Conservation (phyloP, 2,113 vertebrate genomes). For the Toxotes chatareus region DNA sequence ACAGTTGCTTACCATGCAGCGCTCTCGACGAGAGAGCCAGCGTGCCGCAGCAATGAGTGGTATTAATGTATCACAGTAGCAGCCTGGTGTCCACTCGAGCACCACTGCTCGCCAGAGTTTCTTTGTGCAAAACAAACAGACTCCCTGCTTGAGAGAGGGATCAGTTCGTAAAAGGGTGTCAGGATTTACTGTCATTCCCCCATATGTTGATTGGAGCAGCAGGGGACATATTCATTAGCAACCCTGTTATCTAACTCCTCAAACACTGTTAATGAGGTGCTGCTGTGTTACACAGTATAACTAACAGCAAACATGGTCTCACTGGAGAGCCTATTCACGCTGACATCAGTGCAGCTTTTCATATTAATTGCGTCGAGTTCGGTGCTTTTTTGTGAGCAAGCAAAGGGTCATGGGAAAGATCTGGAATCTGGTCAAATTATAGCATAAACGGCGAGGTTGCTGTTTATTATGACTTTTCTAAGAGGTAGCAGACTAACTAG, state of each 20-base stretch:
- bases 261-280: conserved; percentile 66
- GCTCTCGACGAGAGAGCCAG: conserved; percentile 12
- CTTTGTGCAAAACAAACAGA: conserved; percentile 64
- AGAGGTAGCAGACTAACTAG: too few relatives aligned
- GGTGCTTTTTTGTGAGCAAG: neutral
- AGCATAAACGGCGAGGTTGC: too few relatives aligned
- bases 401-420: too few relatives aligned
- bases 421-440: too few relatives aligned
- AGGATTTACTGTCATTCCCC: conserved; percentile 50
- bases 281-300: conserved; percentile 40
- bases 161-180: conserved; percentile 32
- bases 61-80: conserved; percentile 62
- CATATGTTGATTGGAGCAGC: conserved; percentile 56
- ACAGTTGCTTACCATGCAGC: conserved; percentile 45
- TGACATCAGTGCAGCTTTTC: conserved; percentile 28
- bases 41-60: conserved; percentile 35
- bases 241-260: conserved; percentile 52
- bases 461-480: too few relatives aligned
- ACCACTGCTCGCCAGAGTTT: conserved; percentile 18
- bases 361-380: conserved; percentile 26
- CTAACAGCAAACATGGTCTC: conserved; percentile 54
- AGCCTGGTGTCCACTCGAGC: conserved; percentile 53
- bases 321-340: conserved; percentile 27
- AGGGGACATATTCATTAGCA: conserved; percentile 58
- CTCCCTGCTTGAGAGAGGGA: conserved; percentile 44